Evolutionary conservation across 2,113 vertebrate species (phyloP).

Genomic region (Poicephalus gulielmi): DNA sequence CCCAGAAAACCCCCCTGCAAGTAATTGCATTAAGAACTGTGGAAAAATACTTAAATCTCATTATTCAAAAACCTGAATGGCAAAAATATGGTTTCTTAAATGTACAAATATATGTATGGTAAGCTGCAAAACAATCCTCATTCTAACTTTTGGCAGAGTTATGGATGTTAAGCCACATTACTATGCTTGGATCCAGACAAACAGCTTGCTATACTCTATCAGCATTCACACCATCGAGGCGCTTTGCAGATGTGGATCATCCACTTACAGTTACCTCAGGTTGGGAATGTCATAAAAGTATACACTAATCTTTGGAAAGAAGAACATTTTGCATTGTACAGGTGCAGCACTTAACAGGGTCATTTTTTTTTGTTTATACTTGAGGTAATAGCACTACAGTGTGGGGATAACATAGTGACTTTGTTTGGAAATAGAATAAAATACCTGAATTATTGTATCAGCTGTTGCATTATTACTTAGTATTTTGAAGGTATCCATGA

Average conservation of each 20-base stretch:
- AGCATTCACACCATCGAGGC: not conserved
- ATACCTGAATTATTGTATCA: not conserved
- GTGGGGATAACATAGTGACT: not conserved
- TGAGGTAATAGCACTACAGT: not conserved
- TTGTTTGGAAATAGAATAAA: not conserved
- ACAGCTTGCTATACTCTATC: not conserved
- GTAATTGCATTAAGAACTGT: not conserved
- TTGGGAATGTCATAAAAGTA: not conserved
- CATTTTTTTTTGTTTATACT: not conserved
- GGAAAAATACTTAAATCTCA: not conserved
- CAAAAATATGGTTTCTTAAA: not conserved
- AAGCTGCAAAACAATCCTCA: not conserved
- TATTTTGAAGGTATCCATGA: not conserved
- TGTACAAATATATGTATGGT: not conserved
- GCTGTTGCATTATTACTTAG: not conserved
- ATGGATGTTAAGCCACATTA: not conserved
- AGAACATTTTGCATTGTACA: not conserved
- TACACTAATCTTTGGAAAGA: accelerated
- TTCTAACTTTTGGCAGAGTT: not conserved
- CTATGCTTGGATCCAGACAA: not conserved
- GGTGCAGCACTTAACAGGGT: accelerated
- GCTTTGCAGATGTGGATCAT: not conserved
- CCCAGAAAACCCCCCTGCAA: not conserved
- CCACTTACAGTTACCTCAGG: not conserved
- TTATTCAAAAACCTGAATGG: not conserved